Conservation (phyloP, 2,888 invertebrate genomes). For the Lamellibrachia satsuma region DNA sequence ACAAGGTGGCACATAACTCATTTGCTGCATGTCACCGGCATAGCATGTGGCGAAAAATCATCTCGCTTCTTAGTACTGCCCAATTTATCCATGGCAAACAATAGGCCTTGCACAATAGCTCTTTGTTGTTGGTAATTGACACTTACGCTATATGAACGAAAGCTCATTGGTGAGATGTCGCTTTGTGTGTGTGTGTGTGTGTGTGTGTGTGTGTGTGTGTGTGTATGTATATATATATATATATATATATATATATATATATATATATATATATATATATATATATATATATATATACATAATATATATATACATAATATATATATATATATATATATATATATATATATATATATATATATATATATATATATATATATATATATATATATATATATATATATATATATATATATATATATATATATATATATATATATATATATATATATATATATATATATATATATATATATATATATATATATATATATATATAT, state of each 20-base stretch:
- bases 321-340: no score
- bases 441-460: background rate
- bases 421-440: background rate
- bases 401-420: background rate
- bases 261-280: no score
- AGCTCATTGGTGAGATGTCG: background rate
- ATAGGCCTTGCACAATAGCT: background rate
- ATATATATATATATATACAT: no score
- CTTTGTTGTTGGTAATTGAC: background rate
- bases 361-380: background rate
- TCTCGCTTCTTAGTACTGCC: background rate
- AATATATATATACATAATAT: no score
- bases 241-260: background rate
- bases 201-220: background rate
- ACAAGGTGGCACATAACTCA: background rate
- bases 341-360: no score
- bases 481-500: background rate
- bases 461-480: background rate
- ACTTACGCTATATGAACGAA: background rate
- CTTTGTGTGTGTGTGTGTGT: background rate
- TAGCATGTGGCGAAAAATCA: background rate
- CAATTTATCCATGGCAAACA: background rate
- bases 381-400: background rate
- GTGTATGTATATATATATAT: background rate
- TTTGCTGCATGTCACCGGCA: background rate